Percentiles rank a stretch among this genome's conserved stretches.
These are phyloP conservation scores for Dasypogon diadema DNA, from an alignment of 2,888 invertebrate genomes.

Conservation along the genomic window DNA sequence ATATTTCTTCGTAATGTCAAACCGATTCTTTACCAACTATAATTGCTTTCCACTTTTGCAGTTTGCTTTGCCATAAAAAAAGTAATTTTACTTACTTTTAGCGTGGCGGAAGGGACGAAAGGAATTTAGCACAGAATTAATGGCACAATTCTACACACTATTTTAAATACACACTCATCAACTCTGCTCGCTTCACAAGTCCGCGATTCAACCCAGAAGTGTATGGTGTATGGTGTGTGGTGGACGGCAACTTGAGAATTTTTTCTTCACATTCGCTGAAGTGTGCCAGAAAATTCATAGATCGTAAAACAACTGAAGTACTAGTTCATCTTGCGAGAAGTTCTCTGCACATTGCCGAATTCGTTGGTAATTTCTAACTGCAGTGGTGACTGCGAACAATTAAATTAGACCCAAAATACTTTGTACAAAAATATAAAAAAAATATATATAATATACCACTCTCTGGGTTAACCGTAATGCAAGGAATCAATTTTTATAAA, in stretches of 20 bases:
- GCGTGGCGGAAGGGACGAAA: conserved; percentile 60
- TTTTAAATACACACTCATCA: conserved; percentile 59
- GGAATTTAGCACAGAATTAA: conserved; percentile 60
- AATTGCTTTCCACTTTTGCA: too few relatives aligned
- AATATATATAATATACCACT: too few relatives aligned
- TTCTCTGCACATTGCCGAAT: too few relatives aligned
- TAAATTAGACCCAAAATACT: too few relatives aligned
- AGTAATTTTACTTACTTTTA: conserved; percentile 59
- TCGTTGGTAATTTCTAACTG: too few relatives aligned
- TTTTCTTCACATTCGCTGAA: conserved; percentile 42
- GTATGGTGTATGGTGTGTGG: conserved; percentile 29
- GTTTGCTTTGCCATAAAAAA: conserved; percentile 34
- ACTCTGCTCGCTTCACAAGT: conserved; percentile 47
- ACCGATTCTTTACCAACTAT: neutral
- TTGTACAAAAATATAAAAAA: too few relatives aligned
- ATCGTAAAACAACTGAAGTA: neutral
- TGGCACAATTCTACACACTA: conserved; percentile 61
- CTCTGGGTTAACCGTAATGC: too few relatives aligned
- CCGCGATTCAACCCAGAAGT: conserved; percentile 52
- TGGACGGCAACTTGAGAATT: conserved; percentile 48
- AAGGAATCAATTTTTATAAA: too few relatives aligned
- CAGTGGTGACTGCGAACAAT: too few relatives aligned
- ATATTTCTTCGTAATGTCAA: neutral
- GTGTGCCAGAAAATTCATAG: conserved; percentile 13
- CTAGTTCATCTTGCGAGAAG: conserved; percentile 13